Evolutionary conservation across 2,113 vertebrate species (phyloP).

Genomic region (Polyodon spathula): DNA sequence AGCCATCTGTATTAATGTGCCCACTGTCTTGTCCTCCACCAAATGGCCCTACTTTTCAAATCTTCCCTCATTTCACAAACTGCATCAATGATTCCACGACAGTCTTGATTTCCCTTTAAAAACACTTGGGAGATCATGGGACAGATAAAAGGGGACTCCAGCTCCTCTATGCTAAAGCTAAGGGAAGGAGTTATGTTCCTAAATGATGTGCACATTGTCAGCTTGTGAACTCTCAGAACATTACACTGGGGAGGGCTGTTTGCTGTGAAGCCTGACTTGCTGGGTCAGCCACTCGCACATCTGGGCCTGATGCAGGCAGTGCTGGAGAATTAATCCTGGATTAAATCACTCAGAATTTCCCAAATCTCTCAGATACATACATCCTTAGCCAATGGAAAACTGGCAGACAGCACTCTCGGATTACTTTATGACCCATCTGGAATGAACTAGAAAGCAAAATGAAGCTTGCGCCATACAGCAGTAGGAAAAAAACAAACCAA

Average conservation of each 20-base stretch:
- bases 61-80: background rate
- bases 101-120: background rate
- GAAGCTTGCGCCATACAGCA: background rate
- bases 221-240: background rate
- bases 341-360: constrained; percentile 1
- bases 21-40: background rate
- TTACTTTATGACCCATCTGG: constrained; percentile 1
- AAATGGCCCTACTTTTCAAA: background rate
- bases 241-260: too few species aligned
- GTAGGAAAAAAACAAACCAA: background rate
- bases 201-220: background rate
- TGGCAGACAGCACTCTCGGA: constrained; percentile 1
- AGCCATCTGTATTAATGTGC: background rate
- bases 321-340: constrained; percentile 5
- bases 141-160: too few species aligned
- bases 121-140: too few species aligned
- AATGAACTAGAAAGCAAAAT: background rate
- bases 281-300: background rate
- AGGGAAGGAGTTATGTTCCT: too few species aligned
- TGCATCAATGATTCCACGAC: background rate
- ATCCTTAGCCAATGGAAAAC: background rate
- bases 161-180: too few species aligned
- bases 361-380: background rate
- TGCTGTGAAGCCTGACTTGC: background rate
- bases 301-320: background rate